Base-by-base conservation (phyloP, 2,797 vertebrate species). In the Chelidonichthys spinosus region DNA sequence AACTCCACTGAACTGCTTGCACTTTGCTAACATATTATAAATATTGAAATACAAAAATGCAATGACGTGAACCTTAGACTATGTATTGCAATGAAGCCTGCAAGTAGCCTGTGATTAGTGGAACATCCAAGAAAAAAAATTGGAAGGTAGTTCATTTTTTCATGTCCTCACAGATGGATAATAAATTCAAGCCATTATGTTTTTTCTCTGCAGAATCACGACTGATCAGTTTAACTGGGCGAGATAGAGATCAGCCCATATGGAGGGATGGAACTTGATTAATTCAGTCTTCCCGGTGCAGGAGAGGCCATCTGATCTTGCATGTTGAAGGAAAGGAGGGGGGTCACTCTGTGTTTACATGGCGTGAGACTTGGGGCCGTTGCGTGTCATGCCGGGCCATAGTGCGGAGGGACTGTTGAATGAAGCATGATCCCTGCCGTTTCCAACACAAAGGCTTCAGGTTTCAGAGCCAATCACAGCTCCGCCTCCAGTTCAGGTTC, bases 381-480 rank as follows among this genome's bases (percentile, higher is more conserved):
- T 77, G 91, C 89, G 83, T 93, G 91, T 90, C 81, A 90, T 68
- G 56, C 74, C 1, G 33, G 49, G 74, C 73, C 61, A 49, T 66
- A 47, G 75, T 62, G 43, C 70, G 84, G 81, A 49, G 65, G 69
- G 76, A 36, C 76, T 76, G 87, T 80, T 94, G 90, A 91, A 67
- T 90, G 89, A 92, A 90, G 73, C 65, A 64, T 39, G 63, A 78
- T 43, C 36, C 25, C 66, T 46, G 36, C 4, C 15, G 56, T 90
- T 90, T 90, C 83, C 79, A 84, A 74, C 59, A 91, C 86, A 91
- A 87, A 87, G 66, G 79, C 80, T 49, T 72, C 69, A 46, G 55
- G 71, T 75, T 78, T 77, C 84, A 61, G 43, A 78, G 77, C 87
- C 86, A 88, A 88, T 89, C 77, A 81, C 56, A 74, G 60, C 4